Conservation (phyloP, 2,888 invertebrate genomes). For the Lithophane socia region DNA sequence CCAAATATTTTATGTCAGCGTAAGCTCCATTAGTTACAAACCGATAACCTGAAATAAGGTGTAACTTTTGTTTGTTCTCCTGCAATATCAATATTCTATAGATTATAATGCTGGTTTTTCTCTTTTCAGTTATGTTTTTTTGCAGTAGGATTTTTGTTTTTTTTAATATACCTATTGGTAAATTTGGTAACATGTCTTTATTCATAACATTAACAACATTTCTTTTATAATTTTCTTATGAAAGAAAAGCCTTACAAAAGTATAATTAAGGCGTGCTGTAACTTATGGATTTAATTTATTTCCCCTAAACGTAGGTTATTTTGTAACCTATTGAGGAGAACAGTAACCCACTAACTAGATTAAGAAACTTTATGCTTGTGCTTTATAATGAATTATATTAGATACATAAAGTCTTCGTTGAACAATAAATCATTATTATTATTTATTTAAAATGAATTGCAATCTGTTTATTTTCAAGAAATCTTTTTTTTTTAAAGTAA, state of each 20-base stretch:
- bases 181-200: no score
- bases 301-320: background rate
- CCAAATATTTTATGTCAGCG: no score
- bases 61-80: no score
- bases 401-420: background rate
- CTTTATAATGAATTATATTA: background rate
- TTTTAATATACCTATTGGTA: background rate
- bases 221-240: background rate
- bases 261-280: background rate
- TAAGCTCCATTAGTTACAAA: no score
- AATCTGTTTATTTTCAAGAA: background rate
- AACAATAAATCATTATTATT: background rate
- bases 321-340: background rate
- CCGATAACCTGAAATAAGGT: no score
- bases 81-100: no score
- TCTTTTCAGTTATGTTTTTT: no score
- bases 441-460: background rate
- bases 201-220: no score
- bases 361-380: background rate
- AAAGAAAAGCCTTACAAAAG: background rate
- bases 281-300: background rate
- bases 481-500: no score
- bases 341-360: background rate
- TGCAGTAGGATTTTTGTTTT: background rate
- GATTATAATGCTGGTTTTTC: no score